These are phyloP conservation scores for Cyaniris semiargus DNA, from an alignment of 2,888 invertebrate species.

Conservation along the genomic window DNA sequence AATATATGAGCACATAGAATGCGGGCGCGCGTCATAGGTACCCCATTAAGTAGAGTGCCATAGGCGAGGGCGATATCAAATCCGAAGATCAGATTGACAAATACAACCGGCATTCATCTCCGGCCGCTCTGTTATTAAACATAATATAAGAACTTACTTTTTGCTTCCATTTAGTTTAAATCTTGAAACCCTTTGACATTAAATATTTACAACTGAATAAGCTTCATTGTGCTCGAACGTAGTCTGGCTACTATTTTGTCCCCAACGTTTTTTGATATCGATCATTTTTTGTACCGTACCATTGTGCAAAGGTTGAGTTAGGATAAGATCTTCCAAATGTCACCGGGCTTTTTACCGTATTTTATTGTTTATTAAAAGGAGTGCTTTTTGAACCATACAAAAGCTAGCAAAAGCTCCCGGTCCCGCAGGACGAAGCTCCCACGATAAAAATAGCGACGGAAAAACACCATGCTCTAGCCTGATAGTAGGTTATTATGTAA, in stretches of 20 bases:
- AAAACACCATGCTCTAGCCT: conserved; percentile 14
- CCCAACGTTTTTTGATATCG: conserved; percentile 76
- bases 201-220: conserved; percentile 60
- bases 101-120: conserved; percentile 51
- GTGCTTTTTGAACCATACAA: conserved; percentile 65
- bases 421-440: conserved; percentile 29
- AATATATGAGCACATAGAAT: conserved; percentile 73
- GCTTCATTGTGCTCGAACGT: conserved; percentile 52
- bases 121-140: conserved; percentile 75
- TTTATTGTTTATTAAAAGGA: conserved; percentile 63
- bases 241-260: conserved; percentile 66
- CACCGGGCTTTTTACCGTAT: conserved; percentile 64
- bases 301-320: conserved; percentile 75
- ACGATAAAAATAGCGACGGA: conserved; percentile 23
- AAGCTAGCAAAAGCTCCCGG: conserved; percentile 42
- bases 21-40: conserved; percentile 76
- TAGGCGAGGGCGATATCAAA: conserved; percentile 70
- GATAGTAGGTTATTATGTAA: neutral
- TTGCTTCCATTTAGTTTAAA: conserved; percentile 67
- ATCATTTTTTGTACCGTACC: conserved; percentile 76
- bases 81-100: conserved; percentile 75
- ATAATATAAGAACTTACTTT: conserved; percentile 70
- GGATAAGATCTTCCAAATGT: conserved; percentile 79
- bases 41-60: conserved; percentile 77
- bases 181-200: conserved; percentile 70